Evolutionary conservation across 2,888 invertebrate species (phyloP).

Genomic region (Harpalus rubripes): DNA sequence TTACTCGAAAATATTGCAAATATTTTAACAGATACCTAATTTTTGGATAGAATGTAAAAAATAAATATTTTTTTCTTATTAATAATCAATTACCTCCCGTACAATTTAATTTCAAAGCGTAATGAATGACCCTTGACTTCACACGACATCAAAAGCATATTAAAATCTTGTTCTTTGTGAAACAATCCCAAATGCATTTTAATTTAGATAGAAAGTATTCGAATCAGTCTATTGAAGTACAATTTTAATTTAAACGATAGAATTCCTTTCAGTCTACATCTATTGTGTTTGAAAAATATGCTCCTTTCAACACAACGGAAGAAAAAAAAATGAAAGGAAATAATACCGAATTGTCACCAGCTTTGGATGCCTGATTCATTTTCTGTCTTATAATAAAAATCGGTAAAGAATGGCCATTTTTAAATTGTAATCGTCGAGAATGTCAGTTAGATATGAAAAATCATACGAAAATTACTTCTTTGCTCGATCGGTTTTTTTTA

Average conservation of each 20-base stretch:
- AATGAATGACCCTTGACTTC: neutral
- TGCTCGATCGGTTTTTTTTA: no score
- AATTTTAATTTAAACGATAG: neutral
- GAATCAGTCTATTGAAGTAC: neutral
- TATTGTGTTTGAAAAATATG: conserved; percentile 9
- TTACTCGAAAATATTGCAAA: no score
- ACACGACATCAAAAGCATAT: neutral
- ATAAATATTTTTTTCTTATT: neutral
- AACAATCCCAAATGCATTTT: neutral
- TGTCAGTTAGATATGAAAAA: no score
- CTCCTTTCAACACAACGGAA: conserved; percentile 8
- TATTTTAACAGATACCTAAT: no score
- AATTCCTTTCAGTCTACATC: neutral
- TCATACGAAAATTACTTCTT: no score
- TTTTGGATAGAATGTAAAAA: no score
- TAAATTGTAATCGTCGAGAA: neutral
- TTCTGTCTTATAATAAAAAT: neutral
- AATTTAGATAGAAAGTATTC: neutral
- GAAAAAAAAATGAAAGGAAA: conserved; percentile 32
- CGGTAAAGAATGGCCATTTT: neutral
- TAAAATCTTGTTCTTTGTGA: neutral
- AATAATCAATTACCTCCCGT: neutral
- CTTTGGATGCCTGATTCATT: conserved; percentile 22
- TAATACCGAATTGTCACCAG: conserved; percentile 31
- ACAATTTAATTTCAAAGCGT: neutral